phyloP scores from a whole-genome alignment of 1,140 invertebrate genomes.

The Archivesica marissinica region DNA sequence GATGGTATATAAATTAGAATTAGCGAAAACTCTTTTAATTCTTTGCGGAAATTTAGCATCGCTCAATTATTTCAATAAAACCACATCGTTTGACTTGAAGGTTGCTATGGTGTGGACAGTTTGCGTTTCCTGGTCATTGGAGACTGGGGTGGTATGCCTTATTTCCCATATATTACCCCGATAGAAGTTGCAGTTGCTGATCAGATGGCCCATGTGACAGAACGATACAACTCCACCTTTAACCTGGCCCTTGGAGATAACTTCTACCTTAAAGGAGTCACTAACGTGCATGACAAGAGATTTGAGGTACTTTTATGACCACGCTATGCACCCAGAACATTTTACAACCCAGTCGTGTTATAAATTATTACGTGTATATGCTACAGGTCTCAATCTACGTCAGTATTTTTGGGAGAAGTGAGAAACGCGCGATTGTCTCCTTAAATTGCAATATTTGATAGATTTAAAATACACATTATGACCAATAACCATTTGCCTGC shows the following conservation, averaged over 20 bases:
- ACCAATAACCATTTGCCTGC: not conserved
- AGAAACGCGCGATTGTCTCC: not conserved
- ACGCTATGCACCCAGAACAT: not conserved
- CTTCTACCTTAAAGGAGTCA: slow-evolving; percentile 84
- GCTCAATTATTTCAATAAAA: too few relatives aligned
- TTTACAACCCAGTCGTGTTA: not conserved
- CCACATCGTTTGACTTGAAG: too few relatives aligned
- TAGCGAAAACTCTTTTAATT: too few relatives aligned
- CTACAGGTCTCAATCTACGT: not conserved
- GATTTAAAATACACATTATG: not conserved
- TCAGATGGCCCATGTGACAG: slow-evolving; percentile 79
- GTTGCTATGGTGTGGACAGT: slow-evolving; percentile 54
- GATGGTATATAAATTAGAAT: too few relatives aligned
- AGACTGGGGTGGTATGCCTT: slow-evolving; percentile 84
- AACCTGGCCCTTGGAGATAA: slow-evolving; percentile 84
- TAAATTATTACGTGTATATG: not conserved
- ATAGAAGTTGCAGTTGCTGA: slow-evolving; percentile 79
- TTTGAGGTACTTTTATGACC: slow-evolving; percentile 77
- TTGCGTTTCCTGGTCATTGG: slow-evolving; percentile 78
- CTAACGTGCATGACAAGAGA: slow-evolving; percentile 79
- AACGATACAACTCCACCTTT: slow-evolving; percentile 74
- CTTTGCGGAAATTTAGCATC: too few relatives aligned
- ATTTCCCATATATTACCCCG: slow-evolving; percentile 79
- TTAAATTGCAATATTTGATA: not conserved
- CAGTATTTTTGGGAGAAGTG: not conserved